Percentiles rank a stretch among this genome's conserved stretches.
phyloP scores from a whole-genome alignment of 2,797 vertebrate genomes.

The Hemibagrus guttatus region DNA sequence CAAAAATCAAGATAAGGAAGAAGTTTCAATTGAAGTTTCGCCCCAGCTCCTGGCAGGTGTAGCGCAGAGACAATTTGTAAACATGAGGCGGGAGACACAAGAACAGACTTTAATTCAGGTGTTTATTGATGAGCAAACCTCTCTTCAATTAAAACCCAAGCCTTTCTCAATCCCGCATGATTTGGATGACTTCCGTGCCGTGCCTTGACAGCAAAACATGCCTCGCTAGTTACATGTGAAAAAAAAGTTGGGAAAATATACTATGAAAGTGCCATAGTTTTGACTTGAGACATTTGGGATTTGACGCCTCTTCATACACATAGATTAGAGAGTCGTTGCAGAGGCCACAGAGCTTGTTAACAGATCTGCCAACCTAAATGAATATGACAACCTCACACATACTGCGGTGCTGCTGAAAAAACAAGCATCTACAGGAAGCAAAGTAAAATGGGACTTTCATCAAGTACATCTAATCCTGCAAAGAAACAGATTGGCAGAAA shows the following conservation, averaged over 20 bases:
- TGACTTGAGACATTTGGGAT: conserved; percentile 15
- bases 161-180: conserved; percentile 11
- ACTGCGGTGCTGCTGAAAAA: background rate
- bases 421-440: background rate
- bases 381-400: conserved; percentile 20
- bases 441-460: background rate
- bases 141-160: conserved; percentile 47
- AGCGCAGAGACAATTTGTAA: conserved; percentile 34
- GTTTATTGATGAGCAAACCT: conserved; percentile 35
- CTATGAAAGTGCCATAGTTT: background rate
- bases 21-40: conserved; percentile 45
- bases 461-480: background rate
- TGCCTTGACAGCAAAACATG: background rate
- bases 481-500: background rate
- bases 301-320: conserved; percentile 6
- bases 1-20: conserved; percentile 42
- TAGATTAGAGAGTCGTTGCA: background rate
- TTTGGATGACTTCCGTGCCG: conserved; percentile 24
- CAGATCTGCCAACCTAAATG: background rate
- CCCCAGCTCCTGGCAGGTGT: conserved; percentile 15
- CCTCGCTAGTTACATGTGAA: background rate
- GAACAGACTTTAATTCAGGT: conserved; percentile 43
- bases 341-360: conserved; percentile 36
- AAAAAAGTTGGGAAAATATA: conserved; percentile 4
- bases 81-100: conserved; percentile 24